These are phyloP conservation scores for Furcifer pardalis DNA, from an alignment of 2,797 vertebrate genomes.

Conservation along the genomic window DNA sequence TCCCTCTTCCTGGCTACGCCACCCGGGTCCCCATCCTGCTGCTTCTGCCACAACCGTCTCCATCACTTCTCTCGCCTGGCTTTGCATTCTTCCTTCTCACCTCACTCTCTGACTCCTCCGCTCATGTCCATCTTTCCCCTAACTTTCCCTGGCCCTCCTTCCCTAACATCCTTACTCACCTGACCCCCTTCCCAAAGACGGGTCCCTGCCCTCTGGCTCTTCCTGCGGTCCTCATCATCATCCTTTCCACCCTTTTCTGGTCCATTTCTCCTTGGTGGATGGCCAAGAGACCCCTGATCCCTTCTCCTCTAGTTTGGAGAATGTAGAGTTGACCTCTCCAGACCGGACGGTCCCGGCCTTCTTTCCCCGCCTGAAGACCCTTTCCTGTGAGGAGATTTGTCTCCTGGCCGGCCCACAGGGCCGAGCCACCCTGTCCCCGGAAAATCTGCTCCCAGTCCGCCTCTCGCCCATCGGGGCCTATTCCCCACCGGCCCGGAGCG, in stretches of 20 bases:
- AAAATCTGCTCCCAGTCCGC: conserved; percentile 79
- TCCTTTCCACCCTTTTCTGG: conserved; percentile 79
- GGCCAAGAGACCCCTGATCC: conserved; percentile 32
- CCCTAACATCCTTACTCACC: conserved; percentile 8
- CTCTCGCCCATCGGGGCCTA: conserved; percentile 89
- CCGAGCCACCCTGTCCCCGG: conserved; percentile 75
- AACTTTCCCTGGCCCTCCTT: conserved; percentile 14
- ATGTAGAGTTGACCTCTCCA: neutral
- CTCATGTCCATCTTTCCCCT: neutral
- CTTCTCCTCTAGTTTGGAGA: neutral
- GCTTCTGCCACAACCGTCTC: neutral
- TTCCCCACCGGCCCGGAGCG: conserved; percentile 83
- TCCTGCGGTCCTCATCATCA: conserved; percentile 18
- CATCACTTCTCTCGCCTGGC: too few relatives aligned
- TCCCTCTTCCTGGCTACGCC: conserved; percentile 47
- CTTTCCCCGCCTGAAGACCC: conserved; percentile 9
- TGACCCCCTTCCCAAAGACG: neutral
- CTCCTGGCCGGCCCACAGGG: neutral
- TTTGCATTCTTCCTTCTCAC: too few relatives aligned
- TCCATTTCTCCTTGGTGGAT: conserved; percentile 69
- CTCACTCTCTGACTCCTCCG: neutral
- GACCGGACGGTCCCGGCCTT: neutral
- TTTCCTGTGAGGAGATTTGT: conserved; percentile 35
- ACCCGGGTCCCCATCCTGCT: neutral
- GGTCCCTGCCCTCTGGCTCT: neutral